phyloP scores from a whole-genome alignment of 2,113 vertebrate genomes.

The Salvelinus fontinalis region DNA sequence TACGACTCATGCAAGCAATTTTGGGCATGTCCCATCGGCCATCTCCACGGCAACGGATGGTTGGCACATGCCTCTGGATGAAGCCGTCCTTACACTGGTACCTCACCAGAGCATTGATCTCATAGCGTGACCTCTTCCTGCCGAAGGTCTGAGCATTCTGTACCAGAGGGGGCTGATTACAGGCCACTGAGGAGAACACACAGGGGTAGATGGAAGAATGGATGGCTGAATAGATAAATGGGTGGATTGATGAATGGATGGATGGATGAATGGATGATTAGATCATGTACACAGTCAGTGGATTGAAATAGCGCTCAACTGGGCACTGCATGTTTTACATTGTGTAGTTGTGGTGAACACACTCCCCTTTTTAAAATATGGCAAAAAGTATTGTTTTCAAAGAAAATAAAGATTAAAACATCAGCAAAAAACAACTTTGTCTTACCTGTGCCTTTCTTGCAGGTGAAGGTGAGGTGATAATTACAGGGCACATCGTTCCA shows the following conservation, averaged over 20 bases:
- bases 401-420: background rate
- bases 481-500: constrained; percentile 99
- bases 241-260: background rate
- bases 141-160: constrained; percentile 93
- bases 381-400: too few relatives aligned
- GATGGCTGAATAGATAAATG: background rate
- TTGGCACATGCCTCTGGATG: constrained; percentile 93
- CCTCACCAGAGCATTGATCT: constrained; percentile 94
- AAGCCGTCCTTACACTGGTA: constrained; percentile 94
- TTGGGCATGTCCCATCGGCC: constrained; percentile 93
- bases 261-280: background rate
- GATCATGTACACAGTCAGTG: background rate
- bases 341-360: too few relatives aligned
- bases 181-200: constrained; percentile 79
- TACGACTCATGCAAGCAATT: constrained; percentile 94
- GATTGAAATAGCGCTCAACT: too few relatives aligned
- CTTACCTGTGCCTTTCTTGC: constrained; percentile 98
- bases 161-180: constrained; percentile 91
- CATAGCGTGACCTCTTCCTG: constrained; percentile 85
- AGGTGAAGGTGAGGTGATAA: constrained; percentile 96
- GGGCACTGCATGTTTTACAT: too few relatives aligned
- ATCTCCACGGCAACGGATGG: constrained; percentile 89
- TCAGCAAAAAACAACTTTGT: background rate
- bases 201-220: background rate
- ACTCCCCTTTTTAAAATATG: too few relatives aligned